Evolutionary conservation across 2,113 vertebrate species (phyloP), one percentile per base, ranked within the genome.

Genomic region (Uria aalge): DNA sequence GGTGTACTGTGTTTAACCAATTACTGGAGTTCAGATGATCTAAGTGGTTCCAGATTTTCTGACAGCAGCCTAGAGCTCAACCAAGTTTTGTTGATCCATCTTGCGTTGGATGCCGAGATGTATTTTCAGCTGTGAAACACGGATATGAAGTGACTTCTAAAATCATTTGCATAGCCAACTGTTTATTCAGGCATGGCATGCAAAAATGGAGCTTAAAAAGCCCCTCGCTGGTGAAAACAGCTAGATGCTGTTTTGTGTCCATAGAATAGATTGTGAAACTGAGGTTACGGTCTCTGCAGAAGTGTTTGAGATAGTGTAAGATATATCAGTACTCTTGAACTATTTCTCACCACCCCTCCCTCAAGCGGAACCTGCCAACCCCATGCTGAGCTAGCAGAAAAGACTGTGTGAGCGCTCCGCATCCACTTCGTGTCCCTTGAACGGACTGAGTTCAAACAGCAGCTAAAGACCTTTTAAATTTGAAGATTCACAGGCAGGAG

Each of bases 111-210:
- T 81, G 75, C 34, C 8, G 36, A 90, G 85, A 67, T 77, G 22
- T 74, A 60, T 93, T 92, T 94, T 83, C 78, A 87, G 50, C 60
- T 90, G 52, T 78, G 69, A 90, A 93, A 67, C 6, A 12, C 62
- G 38, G 68, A 41, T 63, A 34, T 34, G 50, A 80, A 86, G 22
- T 77, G 75, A 67, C 45, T 90, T 88, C 52, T 79, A n/a, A 78
- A 81, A 81, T 74, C 50, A 76, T 53, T 72, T 5, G 1, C 75
- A 9, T 75, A 72, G 36, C 72, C 38, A 76, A 13, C 11, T 90
- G 19, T 90, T 90, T 74, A 34, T 85, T 94, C 40, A 76, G 71
- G 69, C 74, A 52, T 52, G 23, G n/a, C 62, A 64, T 34, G 74
- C 48, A 85, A 34, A 72, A 71, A 56, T 2, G 5, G 43, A 72